Conservation (phyloP, 2,113 vertebrate species). For the Cariama cristata region DNA sequence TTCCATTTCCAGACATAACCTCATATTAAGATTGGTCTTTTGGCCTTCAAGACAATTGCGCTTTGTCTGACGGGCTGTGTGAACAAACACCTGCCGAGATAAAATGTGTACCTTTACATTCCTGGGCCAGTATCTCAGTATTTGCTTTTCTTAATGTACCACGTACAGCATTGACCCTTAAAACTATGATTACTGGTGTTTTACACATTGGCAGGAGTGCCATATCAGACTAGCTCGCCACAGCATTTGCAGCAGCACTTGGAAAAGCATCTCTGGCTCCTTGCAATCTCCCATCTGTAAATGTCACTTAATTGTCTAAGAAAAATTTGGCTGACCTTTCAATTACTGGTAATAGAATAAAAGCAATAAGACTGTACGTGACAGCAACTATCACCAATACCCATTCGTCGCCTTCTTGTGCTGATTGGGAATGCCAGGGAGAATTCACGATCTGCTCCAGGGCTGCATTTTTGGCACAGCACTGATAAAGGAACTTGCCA, state of each 20-base stretch:
- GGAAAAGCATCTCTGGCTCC: conserved; percentile 2
- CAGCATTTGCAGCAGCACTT: not conserved
- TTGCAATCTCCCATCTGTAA: conserved; percentile 4
- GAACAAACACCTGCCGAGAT: not conserved
- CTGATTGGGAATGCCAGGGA: not conserved
- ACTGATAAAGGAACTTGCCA: not conserved
- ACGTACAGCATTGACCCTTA: not conserved
- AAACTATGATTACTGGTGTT: not conserved
- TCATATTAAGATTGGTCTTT: not conserved
- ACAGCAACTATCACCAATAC: not conserved
- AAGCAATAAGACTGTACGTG: conserved; percentile 4
- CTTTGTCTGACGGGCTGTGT: not conserved
- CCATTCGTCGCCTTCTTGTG: not conserved
- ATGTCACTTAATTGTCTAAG: conserved; percentile 58
- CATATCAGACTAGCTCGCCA: not conserved
- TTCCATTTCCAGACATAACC: not conserved
- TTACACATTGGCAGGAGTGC: not conserved
- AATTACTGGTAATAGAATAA: conserved; percentile 56
- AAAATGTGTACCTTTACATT: not conserved
- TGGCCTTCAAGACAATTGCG: not conserved
- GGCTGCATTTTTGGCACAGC: not conserved
- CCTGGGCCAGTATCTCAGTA: not conserved
- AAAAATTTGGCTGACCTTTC: conserved; percentile 61
- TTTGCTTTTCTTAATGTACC: not conserved
- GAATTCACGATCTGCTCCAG: not conserved